Percentiles rank a stretch among this genome's conserved stretches.
Conservation (phyloP, 2,888 invertebrate genomes). For the Camponotus fellah region DNA sequence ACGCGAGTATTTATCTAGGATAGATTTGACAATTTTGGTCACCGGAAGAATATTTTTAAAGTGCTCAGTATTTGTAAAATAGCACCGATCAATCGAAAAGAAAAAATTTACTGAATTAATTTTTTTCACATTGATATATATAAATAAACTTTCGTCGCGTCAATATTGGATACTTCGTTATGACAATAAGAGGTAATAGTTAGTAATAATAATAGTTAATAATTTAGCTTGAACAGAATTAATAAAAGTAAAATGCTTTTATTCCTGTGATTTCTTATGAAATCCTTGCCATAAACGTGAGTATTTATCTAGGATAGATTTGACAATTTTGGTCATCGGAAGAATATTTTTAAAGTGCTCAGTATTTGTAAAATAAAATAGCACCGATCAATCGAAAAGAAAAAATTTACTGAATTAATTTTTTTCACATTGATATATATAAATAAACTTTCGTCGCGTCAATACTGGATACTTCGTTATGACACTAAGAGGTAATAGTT, state of each 20-base stretch:
- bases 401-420: too few relatives aligned
- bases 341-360: too few relatives aligned
- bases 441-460: too few relatives aligned
- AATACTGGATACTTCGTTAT: too few relatives aligned
- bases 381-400: too few relatives aligned
- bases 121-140: neutral
- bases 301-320: too few relatives aligned
- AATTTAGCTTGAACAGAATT: neutral
- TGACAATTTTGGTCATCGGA: too few relatives aligned
- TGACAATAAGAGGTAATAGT: neutral
- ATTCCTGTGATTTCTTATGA: constrained; percentile 7
- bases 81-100: neutral
- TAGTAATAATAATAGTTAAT: too few relatives aligned
- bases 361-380: too few relatives aligned
- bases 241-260: neutral
- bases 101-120: neutral
- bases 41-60: neutral
- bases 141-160: neutral
- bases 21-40: neutral
- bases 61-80: neutral
- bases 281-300: too few relatives aligned
- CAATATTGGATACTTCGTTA: neutral
- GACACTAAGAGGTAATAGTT: too few relatives aligned
- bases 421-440: too few relatives aligned
- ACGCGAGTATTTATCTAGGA: neutral